These are phyloP conservation scores for Pseudotriccus pelzelni DNA, from an alignment of 2,797 vertebrate species.

Conservation along the genomic window DNA sequence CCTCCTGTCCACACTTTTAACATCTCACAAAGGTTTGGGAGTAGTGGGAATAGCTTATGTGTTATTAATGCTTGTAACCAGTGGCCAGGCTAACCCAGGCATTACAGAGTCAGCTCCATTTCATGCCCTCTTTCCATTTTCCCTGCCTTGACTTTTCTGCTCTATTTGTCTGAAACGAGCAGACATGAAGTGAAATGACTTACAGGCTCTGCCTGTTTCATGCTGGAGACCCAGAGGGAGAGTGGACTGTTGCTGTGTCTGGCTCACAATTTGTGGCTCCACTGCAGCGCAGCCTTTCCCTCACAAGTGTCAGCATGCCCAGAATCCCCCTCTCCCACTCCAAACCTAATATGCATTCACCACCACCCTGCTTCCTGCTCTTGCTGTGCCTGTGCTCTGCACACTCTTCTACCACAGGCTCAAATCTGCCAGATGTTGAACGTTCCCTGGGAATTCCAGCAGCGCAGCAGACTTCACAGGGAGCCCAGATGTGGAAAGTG, in stretches of 20 bases:
- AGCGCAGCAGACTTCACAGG: neutral
- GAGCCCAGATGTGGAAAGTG: neutral
- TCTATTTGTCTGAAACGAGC: constrained; percentile 68
- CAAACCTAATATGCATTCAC: neutral
- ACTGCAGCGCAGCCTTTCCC: neutral
- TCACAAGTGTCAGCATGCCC: neutral
- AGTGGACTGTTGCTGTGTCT: neutral
- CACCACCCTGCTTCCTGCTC: no score
- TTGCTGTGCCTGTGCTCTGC: fast-evolving
- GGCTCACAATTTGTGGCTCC: neutral
- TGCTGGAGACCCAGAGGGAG: neutral
- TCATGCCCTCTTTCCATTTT: constrained; percentile 57
- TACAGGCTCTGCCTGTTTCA: neutral
- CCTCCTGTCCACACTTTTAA: neutral
- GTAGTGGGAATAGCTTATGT: neutral
- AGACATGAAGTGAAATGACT: constrained; percentile 65
- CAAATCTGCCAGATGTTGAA: neutral
- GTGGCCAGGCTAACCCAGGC: neutral
- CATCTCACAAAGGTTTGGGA: neutral
- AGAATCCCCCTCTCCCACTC: neutral
- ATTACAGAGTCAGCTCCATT: constrained; percentile 38
- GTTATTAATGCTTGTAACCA: neutral
- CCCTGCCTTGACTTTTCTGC: constrained; percentile 59
- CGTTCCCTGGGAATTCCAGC: neutral
- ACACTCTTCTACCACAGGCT: neutral